Percentiles rank a stretch among this genome's conserved stretches.
Evolutionary conservation across 2,113 vertebrate genomes (phyloP).

Genomic region (Platichthys stellatus): DNA sequence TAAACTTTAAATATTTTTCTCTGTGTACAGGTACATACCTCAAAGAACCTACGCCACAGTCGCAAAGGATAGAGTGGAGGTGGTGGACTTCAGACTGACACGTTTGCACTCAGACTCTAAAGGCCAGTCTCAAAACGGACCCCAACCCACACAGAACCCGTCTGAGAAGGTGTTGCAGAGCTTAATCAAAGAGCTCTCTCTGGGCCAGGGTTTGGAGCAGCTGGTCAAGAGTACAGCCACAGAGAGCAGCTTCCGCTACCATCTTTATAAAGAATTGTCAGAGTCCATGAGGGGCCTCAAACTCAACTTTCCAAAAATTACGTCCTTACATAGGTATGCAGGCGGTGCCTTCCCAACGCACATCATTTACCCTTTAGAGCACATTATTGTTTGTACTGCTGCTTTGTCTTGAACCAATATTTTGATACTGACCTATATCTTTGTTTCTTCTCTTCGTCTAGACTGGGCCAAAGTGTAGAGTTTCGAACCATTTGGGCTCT

Average conservation of each 20-base stretch:
- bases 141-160: slow-evolving; percentile 79
- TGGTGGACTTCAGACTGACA: slow-evolving; percentile 91
- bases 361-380: neutral
- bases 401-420: neutral
- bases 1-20: neutral
- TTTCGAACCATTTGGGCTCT: slow-evolving; percentile 92
- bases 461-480: slow-evolving; percentile 93
- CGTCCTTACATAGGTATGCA: slow-evolving; percentile 82
- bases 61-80: slow-evolving; percentile 78
- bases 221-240: slow-evolving; percentile 84
- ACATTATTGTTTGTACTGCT: neutral
- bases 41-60: slow-evolving; percentile 85
- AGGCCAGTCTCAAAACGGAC: slow-evolving; percentile 64
- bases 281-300: slow-evolving; percentile 88
- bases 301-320: slow-evolving; percentile 93
- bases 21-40: slow-evolving; percentile 85
- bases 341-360: neutral
- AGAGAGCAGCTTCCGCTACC: slow-evolving; percentile 89
- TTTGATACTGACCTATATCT: neutral
- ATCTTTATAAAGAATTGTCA: slow-evolving; percentile 86
- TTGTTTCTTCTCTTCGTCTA: slow-evolving; percentile 65
- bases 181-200: slow-evolving; percentile 92
- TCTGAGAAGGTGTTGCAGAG: slow-evolving; percentile 86
- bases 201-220: slow-evolving; percentile 88
- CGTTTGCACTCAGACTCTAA: slow-evolving; percentile 71